Evolutionary conservation across 2,113 vertebrate genomes (phyloP).

Genomic region (Macquaria australasica): DNA sequence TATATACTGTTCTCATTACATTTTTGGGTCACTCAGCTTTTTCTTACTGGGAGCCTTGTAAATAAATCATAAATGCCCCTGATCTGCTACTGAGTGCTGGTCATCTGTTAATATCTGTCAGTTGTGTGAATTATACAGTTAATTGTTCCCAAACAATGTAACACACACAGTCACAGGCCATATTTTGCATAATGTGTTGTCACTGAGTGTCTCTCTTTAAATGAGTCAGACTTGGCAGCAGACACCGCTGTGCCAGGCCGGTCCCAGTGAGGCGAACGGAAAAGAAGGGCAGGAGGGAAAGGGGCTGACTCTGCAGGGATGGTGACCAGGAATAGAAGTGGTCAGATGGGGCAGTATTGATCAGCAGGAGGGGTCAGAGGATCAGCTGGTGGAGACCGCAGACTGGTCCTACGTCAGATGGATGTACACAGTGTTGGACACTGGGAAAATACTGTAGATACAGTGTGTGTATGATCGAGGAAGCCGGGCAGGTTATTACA

Average conservation of each 20-base stretch:
- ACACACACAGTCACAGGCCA: background rate
- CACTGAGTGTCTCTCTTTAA: conserved; percentile 31
- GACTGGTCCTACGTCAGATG: conserved; percentile 39
- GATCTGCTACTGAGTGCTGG: conserved; percentile 32
- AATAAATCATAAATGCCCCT: conserved; percentile 74
- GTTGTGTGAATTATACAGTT: background rate
- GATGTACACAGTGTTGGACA: conserved; percentile 22
- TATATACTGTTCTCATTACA: conserved; percentile 76
- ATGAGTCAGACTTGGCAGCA: conserved; percentile 64
- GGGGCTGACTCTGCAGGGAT: conserved; percentile 71
- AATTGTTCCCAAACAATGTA: background rate
- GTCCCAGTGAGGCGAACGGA: conserved; percentile 61
- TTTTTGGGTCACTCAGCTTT: conserved; percentile 74
- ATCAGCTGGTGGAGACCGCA: conserved; percentile 45
- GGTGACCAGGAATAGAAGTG: conserved; percentile 72
- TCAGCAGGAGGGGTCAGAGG: conserved; percentile 63
- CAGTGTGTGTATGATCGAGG: background rate
- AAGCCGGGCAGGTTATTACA: background rate
- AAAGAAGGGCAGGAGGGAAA: conserved; percentile 43
- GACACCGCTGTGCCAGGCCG: conserved; percentile 38
- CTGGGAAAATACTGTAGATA: background rate
- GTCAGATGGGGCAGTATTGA: conserved; percentile 75
- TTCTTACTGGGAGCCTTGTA: conserved; percentile 41
- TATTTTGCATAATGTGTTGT: conserved; percentile 19
- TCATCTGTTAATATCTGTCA: conserved; percentile 41